These are phyloP conservation scores for Aythya baeri DNA, from an alignment of 2,113 vertebrate species.

Conservation along the genomic window DNA sequence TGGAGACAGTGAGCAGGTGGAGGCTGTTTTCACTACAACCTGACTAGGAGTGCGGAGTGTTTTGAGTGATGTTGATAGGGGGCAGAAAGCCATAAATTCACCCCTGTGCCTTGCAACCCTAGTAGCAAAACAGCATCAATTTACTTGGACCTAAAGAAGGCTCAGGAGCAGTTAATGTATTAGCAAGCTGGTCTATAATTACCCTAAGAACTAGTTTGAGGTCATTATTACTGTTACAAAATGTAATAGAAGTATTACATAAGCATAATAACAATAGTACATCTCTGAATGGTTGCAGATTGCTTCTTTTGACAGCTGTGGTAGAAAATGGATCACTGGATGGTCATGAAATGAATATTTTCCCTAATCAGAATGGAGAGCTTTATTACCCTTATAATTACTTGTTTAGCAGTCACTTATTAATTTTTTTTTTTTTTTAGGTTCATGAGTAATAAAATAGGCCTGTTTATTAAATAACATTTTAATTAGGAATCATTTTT, in stretches of 20 bases:
- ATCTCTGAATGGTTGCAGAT: constrained; percentile 30
- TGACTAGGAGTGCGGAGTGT: background rate
- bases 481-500: constrained; percentile 70
- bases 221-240: constrained; percentile 14
- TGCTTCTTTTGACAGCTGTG: constrained; percentile 58
- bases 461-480: constrained; percentile 68
- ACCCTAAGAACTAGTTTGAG: background rate
- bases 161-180: background rate
- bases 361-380: constrained; percentile 64
- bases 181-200: constrained; percentile 3
- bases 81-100: background rate
- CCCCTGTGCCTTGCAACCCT: background rate
- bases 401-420: constrained; percentile 64
- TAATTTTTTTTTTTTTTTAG: constrained; percentile 40
- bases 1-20: background rate
- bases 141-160: background rate
- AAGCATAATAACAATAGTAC: background rate
- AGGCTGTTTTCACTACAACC: background rate
- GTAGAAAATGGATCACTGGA: constrained; percentile 64
- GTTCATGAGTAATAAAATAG: constrained; percentile 56
- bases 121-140: background rate
- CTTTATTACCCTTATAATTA: constrained; percentile 72
- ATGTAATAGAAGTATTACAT: constrained; percentile 7
- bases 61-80: background rate
- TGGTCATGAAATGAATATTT: constrained; percentile 68